Base-by-base conservation (phyloP, 1,140 invertebrate species). In the Elymnias hypermnestra region DNA sequence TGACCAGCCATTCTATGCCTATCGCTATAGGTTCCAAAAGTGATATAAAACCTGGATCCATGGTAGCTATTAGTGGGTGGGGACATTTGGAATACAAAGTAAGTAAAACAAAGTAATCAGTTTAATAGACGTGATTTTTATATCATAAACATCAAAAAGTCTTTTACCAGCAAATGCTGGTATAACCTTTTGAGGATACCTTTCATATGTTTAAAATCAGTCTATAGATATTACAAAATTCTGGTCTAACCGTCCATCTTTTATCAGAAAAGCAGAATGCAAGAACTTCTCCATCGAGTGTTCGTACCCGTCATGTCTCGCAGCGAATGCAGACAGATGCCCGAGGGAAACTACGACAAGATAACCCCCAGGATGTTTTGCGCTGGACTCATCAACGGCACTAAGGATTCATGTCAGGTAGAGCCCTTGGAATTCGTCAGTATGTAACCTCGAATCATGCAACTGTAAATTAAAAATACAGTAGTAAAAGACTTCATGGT, bases 381-480 rank as follows among this genome's bases (percentile, higher is more conserved):
- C 62, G 89, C 89, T 14, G 90, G 91, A 2, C 87, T 81, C 38
- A 25, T 73, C 0, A 77, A 87, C 23, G 90, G 90, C 2, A 76
- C 79, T 6, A 88, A 87, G 50, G 91, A 76, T 31, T 87, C 90
- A 15, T 91, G 90, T 59, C 90, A 91, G 78, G 89, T 89, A 66
- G 29, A 13, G 13, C n/a, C n/a, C n/a, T n/a, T n/a, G n/a, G n/a
- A n/a, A n/a, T n/a, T n/a, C n/a, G n/a, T n/a, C n/a, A n/a, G n/a
- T n/a, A n/a, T n/a, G n/a, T n/a, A n/a, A n/a, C n/a, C n/a, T n/a
- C n/a, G n/a, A n/a, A n/a, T n/a, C n/a, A n/a, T n/a, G n/a, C n/a
- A n/a, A n/a, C n/a, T n/a, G n/a, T n/a, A n/a, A n/a, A n/a, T n/a
- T n/a, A n/a, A n/a, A n/a, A n/a, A n/a, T n/a, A n/a, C n/a, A n/a